Evolutionary conservation across 2,797 vertebrate species (phyloP).

Genomic region (Masticophis lateralis): DNA sequence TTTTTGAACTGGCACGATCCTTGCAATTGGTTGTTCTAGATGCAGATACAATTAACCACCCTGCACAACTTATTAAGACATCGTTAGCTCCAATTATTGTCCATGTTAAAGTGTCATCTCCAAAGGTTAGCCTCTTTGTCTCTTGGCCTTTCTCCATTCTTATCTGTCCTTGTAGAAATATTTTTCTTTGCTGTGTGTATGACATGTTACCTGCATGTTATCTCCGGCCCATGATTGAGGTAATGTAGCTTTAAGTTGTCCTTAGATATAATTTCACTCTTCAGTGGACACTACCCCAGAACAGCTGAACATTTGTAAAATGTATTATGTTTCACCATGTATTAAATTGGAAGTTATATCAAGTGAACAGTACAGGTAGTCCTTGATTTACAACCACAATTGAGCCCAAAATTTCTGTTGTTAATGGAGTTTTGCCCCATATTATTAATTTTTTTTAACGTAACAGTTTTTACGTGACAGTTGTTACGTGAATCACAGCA

Average conservation of each 20-base stretch:
- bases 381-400: neutral
- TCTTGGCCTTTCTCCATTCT: neutral
- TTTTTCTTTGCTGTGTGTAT: neutral
- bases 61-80: slow-evolving; percentile 95
- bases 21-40: slow-evolving; percentile 96
- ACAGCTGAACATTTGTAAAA: neutral
- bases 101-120: slow-evolving; percentile 97
- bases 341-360: neutral
- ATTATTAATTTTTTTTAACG: neutral
- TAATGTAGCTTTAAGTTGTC: neutral
- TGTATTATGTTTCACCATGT: neutral
- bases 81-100: slow-evolving; percentile 97
- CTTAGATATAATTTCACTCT: neutral
- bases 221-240: neutral
- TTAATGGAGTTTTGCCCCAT: neutral
- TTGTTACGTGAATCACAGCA: too few species aligned
- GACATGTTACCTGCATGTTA: neutral
- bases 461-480: neutral
- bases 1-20: slow-evolving; percentile 94
- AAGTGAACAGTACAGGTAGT: neutral
- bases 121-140: slow-evolving; percentile 79
- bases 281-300: neutral
- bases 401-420: neutral
- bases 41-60: slow-evolving; percentile 97
- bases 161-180: neutral